phyloP scores from a whole-genome alignment of 2,888 invertebrate species.

The Tenthredo amoena region DNA sequence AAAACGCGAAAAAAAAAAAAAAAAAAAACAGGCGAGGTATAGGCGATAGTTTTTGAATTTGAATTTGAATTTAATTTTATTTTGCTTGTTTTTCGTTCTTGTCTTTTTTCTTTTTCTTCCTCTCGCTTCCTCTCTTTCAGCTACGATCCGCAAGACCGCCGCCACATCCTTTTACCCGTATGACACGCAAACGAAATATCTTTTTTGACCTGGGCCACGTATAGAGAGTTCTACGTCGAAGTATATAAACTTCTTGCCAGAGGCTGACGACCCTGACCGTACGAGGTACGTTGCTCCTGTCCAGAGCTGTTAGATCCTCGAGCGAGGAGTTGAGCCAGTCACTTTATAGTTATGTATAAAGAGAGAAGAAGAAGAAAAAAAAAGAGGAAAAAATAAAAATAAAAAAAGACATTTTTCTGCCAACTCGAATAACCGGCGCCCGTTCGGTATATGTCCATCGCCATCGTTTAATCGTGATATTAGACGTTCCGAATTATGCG shows the following conservation, averaged over 20 bases:
- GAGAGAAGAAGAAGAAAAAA: too few relatives aligned
- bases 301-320: conserved; percentile 46
- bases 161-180: conserved; percentile 43
- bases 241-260: conserved; percentile 67
- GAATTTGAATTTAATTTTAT: too few relatives aligned
- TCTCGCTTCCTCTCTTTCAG: neutral
- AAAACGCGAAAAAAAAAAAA: too few relatives aligned
- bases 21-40: neutral
- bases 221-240: neutral
- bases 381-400: too few relatives aligned
- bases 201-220: conserved; percentile 61
- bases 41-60: neutral
- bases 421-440: conserved; percentile 9
- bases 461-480: conserved; percentile 3
- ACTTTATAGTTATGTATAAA: neutral
- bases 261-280: conserved; percentile 77
- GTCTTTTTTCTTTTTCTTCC: too few relatives aligned
- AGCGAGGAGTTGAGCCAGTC: neutral
- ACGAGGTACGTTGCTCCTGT: conserved; percentile 76
- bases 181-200: conserved; percentile 47
- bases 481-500: neutral
- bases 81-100: neutral
- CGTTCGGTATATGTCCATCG: neutral
- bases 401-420: neutral
- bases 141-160: conserved; percentile 10